phyloP scores from a whole-genome alignment of 1,140 invertebrate species.

The Zaprionus kolodkinae region DNA sequence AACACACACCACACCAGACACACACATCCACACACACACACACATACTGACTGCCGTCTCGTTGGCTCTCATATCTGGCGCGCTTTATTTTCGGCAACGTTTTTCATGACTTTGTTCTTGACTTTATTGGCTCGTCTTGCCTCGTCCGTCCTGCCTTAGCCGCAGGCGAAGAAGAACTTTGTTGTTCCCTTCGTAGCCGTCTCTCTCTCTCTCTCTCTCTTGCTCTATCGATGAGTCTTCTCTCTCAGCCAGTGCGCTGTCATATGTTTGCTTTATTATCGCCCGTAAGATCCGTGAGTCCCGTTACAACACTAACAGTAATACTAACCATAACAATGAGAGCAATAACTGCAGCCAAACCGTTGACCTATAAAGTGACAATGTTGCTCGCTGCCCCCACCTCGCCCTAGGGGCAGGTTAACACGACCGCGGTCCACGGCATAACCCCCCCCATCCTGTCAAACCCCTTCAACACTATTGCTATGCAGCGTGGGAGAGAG shows the following conservation, averaged over 20 bases:
- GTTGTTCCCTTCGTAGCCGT: slow-evolving; percentile 1
- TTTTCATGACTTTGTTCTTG: slow-evolving; percentile 79
- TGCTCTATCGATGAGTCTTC: background rate
- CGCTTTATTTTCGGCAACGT: slow-evolving; percentile 69
- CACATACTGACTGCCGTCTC: slow-evolving; percentile 9
- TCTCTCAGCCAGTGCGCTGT: slow-evolving; percentile 33
- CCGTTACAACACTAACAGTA: slow-evolving; percentile 57
- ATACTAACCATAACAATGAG: slow-evolving; percentile 76
- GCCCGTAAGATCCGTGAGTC: slow-evolving; percentile 22
- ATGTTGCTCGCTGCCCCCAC: slow-evolving; percentile 56
- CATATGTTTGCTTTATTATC: slow-evolving; percentile 81
- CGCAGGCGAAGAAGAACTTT: slow-evolving; percentile 59
- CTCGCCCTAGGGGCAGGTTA: slow-evolving; percentile 8
- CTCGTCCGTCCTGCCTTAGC: slow-evolving; percentile 25
- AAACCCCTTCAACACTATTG: background rate
- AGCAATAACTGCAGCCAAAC: slow-evolving; percentile 68
- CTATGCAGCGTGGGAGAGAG: too few species aligned
- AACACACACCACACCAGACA: slow-evolving; percentile 54
- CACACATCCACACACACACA: slow-evolving; percentile 3
- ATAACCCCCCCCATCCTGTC: background rate
- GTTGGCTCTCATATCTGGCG: slow-evolving; percentile 26
- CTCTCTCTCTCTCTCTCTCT: background rate
- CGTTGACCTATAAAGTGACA: slow-evolving; percentile 77
- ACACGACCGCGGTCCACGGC: slow-evolving; percentile 34
- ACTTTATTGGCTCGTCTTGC: slow-evolving; percentile 72